phyloP scores from a whole-genome alignment of 2,797 vertebrate species.

The Hirundo rustica region DNA sequence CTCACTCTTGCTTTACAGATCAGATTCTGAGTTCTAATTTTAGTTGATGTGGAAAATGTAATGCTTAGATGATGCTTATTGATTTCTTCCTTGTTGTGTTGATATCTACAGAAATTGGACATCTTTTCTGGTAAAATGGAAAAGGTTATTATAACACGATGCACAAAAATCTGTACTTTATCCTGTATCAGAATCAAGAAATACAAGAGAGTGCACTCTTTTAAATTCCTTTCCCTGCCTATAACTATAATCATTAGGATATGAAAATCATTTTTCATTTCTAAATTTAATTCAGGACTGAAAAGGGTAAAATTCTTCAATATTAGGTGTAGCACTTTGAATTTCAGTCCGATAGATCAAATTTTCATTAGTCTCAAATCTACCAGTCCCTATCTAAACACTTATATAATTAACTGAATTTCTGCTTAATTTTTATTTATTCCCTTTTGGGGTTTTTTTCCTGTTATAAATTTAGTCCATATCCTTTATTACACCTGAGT shows the following conservation, averaged over 20 bases:
- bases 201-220: background rate
- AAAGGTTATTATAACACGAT: background rate
- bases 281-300: background rate
- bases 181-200: background rate
- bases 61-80: background rate
- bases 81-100: background rate
- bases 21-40: background rate
- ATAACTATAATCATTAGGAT: background rate
- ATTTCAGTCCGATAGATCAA: background rate
- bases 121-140: background rate
- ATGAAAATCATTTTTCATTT: background rate
- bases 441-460: background rate
- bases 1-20: background rate
- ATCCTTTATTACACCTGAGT: background rate
- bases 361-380: background rate
- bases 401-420: background rate
- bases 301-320: background rate
- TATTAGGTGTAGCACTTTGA: background rate
- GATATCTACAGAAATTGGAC: background rate
- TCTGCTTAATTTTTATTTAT: background rate
- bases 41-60: background rate
- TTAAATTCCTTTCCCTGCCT: background rate
- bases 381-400: background rate
- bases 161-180: background rate
- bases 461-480: background rate